These are phyloP conservation scores for Amphibalanus amphitrite DNA, from an alignment of 1,140 invertebrate genomes.

Conservation along the genomic window DNA sequence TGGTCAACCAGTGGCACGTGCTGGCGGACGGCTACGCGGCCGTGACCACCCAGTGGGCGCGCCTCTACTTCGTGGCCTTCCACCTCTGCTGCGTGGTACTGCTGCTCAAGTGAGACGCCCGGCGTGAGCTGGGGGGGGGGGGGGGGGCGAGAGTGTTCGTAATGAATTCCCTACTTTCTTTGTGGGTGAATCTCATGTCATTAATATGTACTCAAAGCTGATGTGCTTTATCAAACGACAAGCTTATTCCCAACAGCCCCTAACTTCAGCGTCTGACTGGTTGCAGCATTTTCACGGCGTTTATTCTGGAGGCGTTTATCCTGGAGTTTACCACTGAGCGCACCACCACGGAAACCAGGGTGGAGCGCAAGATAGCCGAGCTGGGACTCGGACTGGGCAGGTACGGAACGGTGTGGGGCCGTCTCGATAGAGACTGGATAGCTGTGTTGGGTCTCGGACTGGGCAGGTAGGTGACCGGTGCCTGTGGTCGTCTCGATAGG, in stretches of 20 bases:
- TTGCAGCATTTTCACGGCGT: slow-evolving; percentile 37
- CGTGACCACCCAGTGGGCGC: slow-evolving; percentile 28
- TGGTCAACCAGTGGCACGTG: slow-evolving; percentile 40
- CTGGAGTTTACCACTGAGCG: slow-evolving; percentile 32
- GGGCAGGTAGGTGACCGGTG: too few relatives aligned
- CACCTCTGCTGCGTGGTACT: slow-evolving; percentile 35
- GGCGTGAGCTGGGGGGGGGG: not conserved
- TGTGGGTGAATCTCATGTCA: too few relatives aligned
- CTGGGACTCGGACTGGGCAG: slow-evolving; percentile 25
- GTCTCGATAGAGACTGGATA: too few relatives aligned
- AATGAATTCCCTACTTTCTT: too few relatives aligned
- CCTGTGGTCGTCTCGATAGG: too few relatives aligned
- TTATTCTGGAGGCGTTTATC: slow-evolving; percentile 37
- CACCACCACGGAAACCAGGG: slow-evolving; percentile 26
- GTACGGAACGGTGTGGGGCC: too few relatives aligned
- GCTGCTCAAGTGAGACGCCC: slow-evolving; percentile 32
- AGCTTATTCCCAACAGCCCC: too few relatives aligned
- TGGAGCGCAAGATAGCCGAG: slow-evolving; percentile 32
- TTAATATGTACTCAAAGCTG: too few relatives aligned
- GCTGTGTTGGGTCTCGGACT: too few relatives aligned
- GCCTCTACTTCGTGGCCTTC: slow-evolving; percentile 34
- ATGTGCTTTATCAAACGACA: too few relatives aligned
- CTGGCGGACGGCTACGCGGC: slow-evolving; percentile 31
- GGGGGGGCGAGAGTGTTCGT: too few relatives aligned
- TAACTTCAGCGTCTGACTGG: too few relatives aligned